These are phyloP conservation scores for Leucoptera coffeella DNA, from an alignment of 2,888 invertebrate genomes.

Conservation along the genomic window DNA sequence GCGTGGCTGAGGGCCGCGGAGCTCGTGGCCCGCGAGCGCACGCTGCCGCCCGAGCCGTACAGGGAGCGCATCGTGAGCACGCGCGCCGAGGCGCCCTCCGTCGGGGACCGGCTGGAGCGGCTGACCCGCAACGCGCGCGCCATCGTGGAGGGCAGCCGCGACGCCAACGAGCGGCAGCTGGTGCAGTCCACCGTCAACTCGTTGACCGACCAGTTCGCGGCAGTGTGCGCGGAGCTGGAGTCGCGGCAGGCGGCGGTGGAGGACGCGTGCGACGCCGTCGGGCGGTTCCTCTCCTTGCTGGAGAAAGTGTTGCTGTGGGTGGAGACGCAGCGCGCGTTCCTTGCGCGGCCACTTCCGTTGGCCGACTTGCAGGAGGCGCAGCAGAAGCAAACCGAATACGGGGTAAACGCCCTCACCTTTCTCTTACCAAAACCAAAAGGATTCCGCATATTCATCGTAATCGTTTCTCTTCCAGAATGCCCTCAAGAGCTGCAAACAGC, in stretches of 20 bases:
- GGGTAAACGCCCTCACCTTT: too few relatives aligned
- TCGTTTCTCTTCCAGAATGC: slow-evolving; percentile 59
- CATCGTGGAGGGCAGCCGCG: slow-evolving; percentile 73
- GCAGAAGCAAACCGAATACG: slow-evolving; percentile 81
- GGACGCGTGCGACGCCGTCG: slow-evolving; percentile 84
- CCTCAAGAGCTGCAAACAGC: slow-evolving; percentile 83
- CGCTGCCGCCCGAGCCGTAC: slow-evolving; percentile 68
- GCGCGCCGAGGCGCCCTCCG: slow-evolving; percentile 65
- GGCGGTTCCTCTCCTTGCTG: slow-evolving; percentile 76
- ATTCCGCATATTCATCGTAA: too few relatives aligned
- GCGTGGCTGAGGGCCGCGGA: slow-evolving; percentile 81
- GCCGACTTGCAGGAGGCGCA: slow-evolving; percentile 75
- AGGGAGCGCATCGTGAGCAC: slow-evolving; percentile 73
- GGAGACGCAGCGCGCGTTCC: slow-evolving; percentile 72
- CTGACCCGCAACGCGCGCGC: slow-evolving; percentile 71
- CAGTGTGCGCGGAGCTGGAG: slow-evolving; percentile 73
- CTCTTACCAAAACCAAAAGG: too few relatives aligned
- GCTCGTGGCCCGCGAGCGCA: slow-evolving; percentile 74
- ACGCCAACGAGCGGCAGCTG: slow-evolving; percentile 68
- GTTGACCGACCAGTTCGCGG: slow-evolving; percentile 71
- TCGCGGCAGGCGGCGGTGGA: slow-evolving; percentile 78
- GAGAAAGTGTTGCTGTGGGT: slow-evolving; percentile 67
- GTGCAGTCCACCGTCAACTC: slow-evolving; percentile 71
- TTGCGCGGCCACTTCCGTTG: slow-evolving; percentile 71
- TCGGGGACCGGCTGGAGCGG: slow-evolving; percentile 71